Evolutionary conservation across 2,888 invertebrate genomes (phyloP).

Genomic region (Cantharis flavilabris): DNA sequence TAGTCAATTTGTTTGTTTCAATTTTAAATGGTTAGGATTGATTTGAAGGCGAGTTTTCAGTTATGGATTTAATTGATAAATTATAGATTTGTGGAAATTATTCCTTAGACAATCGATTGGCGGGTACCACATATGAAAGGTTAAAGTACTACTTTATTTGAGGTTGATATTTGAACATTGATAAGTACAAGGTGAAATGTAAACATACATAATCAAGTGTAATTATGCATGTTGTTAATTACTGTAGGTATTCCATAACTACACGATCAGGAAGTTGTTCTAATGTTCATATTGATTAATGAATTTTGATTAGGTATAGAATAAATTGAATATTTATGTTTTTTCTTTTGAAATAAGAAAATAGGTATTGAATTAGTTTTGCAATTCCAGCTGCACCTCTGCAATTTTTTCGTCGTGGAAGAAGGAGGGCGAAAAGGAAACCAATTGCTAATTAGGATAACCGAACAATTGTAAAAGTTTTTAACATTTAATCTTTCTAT

Average conservation of each 20-base stretch:
- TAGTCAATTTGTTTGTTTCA: not conserved
- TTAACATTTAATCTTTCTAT: not conserved
- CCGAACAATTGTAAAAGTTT: not conserved
- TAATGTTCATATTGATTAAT: constrained; percentile 2
- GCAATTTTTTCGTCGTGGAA: not conserved
- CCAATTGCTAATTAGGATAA: not conserved
- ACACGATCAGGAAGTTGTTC: not conserved
- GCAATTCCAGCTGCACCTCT: not conserved
- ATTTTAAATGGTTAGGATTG: not conserved
- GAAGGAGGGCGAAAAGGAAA: not conserved
- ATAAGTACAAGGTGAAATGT: constrained; percentile 1
- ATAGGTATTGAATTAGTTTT: too few relatives aligned
- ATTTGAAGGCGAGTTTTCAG: not conserved
- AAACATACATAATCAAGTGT: not conserved
- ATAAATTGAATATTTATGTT: not conserved
- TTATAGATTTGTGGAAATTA: not conserved
- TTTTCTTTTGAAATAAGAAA: not conserved
- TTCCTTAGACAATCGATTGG: not conserved
- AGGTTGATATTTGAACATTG: not conserved
- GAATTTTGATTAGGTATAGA: not conserved
- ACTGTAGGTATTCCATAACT: not conserved
- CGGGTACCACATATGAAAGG: not conserved
- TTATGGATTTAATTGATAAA: not conserved
- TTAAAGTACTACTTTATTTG: not conserved
- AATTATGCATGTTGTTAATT: constrained; percentile 1